phyloP scores from a whole-genome alignment of 1,140 invertebrate species.

The Apis cerana region DNA sequence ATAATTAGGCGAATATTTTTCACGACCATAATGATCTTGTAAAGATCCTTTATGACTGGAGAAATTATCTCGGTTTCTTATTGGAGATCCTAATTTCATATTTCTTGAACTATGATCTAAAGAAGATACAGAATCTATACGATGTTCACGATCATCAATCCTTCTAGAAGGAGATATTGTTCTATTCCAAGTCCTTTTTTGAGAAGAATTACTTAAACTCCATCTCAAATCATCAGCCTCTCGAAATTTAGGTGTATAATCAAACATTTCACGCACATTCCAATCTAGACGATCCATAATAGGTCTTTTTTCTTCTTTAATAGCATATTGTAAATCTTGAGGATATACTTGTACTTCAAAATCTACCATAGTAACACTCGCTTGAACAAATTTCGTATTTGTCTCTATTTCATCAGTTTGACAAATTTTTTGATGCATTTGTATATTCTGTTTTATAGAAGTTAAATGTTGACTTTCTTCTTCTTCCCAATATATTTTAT shows the following conservation, averaged over 20 bases:
- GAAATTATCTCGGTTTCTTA: slow-evolving; percentile 58
- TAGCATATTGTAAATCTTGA: slow-evolving; percentile 58
- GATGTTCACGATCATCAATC: slow-evolving; percentile 55
- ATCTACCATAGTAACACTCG: slow-evolving; percentile 54
- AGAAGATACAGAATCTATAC: slow-evolving; percentile 19
- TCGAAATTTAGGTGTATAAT: slow-evolving; percentile 64
- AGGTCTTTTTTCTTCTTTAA: slow-evolving; percentile 71
- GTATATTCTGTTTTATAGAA: slow-evolving; percentile 46
- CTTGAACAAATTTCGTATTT: slow-evolving; percentile 65
- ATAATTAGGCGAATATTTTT: slow-evolving; percentile 61
- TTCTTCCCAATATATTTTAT: slow-evolving; percentile 74
- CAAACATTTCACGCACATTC: slow-evolving; percentile 71
- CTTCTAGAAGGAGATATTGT: slow-evolving; percentile 49
- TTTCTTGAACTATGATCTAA: slow-evolving; percentile 55
- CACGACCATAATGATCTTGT: slow-evolving; percentile 56
- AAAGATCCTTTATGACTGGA: slow-evolving; percentile 49
- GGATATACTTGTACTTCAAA: slow-evolving; percentile 69
- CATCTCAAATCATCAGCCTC: slow-evolving; percentile 75
- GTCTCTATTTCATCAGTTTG: slow-evolving; percentile 73
- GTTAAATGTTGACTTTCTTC: slow-evolving; percentile 34
- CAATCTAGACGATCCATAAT: slow-evolving; percentile 77
- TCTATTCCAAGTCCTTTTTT: slow-evolving; percentile 65
- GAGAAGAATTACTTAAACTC: slow-evolving; percentile 72
- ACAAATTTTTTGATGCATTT: slow-evolving; percentile 78
- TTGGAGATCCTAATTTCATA: slow-evolving; percentile 50